Percentiles rank a stretch among this genome's conserved stretches.
phyloP scores from a whole-genome alignment of 2,888 invertebrate species.

The Oscheius sp. region DNA sequence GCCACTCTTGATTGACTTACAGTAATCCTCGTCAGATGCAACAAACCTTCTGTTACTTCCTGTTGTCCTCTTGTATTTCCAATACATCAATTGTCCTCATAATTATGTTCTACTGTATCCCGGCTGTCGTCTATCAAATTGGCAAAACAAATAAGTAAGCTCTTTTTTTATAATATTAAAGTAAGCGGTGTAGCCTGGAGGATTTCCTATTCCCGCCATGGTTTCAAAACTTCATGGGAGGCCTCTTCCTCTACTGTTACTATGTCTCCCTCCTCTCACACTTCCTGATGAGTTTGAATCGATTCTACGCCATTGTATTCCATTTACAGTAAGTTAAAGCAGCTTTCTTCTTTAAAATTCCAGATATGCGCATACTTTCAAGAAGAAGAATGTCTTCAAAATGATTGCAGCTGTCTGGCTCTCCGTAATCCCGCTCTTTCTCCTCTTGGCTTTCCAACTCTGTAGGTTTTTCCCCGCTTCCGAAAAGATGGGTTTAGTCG shows the following conservation, averaged over 20 bases:
- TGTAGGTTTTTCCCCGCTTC: background rate
- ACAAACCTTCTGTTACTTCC: conserved; percentile 28
- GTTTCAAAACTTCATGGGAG: conserved; percentile 12
- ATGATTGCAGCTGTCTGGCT: conserved; percentile 22
- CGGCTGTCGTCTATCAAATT: conserved; percentile 18
- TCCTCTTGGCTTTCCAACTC: background rate
- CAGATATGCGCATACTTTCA: conserved; percentile 25
- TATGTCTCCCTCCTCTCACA: conserved; percentile 26
- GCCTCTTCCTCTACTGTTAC: conserved; percentile 26
- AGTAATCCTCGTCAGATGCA: background rate
- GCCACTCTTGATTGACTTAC: background rate
- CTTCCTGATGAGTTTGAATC: conserved; percentile 30
- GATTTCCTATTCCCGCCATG: background rate
- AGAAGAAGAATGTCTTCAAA: conserved; percentile 12
- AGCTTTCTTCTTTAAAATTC: background rate
- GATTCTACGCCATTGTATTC: conserved; percentile 26
- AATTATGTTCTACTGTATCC: conserved; percentile 29
- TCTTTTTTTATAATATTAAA: background rate
- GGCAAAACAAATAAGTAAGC: background rate
- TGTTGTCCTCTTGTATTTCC: conserved; percentile 19
- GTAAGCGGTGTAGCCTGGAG: background rate
- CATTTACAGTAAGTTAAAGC: conserved; percentile 4
- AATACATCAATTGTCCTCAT: conserved; percentile 24
- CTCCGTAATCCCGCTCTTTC: background rate
- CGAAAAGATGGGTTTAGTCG: background rate